Base-by-base conservation (phyloP, 2,797 vertebrate species). In the Paedocypris micromegethes region DNA sequence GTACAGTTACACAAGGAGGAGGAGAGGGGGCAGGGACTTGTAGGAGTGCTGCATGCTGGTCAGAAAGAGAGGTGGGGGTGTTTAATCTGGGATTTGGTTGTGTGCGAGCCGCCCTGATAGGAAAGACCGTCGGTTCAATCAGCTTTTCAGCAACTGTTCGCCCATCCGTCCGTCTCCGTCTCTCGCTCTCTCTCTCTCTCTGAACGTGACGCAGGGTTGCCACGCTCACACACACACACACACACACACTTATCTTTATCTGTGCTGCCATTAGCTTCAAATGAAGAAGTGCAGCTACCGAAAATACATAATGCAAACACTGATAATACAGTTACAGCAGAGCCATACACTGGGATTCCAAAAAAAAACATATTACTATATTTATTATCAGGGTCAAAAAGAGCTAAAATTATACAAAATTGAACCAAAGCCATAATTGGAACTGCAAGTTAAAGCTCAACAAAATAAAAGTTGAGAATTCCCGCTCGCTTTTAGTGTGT, bases 31-130 rank as follows among this genome's bases (percentile, higher is more conserved):
- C 59, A 38, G 69, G 51, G n/a, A 62, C 77, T 52, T 64, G 70
- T 43, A 55, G 64, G 53, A 66, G 64, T 46, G 53, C 44, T 62
- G 63, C 23, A 23, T 23, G 23, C 72, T 75, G 74, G 53, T 64
- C 76, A 75, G 80, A 81, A 82, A 73, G 54, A 53, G 70, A 72
- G 60, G 56, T 51, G 67, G 52, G 62, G 75, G 65, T 38, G 72
- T 81, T 76, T 82, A 83, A 77, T 82, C 86, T 88, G 85, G 86
- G 84, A 86, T 91, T 90, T 79, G 71, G 82, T 78, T 65, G 72
- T 83, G 85, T 67, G 71, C 80, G 81, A 84, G 85, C 79, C 75
- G 84, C 82, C 84, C 88, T 73, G 83, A 84, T 75, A 88, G 82
- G 76, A 80, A 70, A 70, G 61, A 75, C 79, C 77, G 79, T 66